Evolutionary conservation across 2,113 vertebrate species (phyloP).

Genomic region (Paramisgurnus dabryanus): DNA sequence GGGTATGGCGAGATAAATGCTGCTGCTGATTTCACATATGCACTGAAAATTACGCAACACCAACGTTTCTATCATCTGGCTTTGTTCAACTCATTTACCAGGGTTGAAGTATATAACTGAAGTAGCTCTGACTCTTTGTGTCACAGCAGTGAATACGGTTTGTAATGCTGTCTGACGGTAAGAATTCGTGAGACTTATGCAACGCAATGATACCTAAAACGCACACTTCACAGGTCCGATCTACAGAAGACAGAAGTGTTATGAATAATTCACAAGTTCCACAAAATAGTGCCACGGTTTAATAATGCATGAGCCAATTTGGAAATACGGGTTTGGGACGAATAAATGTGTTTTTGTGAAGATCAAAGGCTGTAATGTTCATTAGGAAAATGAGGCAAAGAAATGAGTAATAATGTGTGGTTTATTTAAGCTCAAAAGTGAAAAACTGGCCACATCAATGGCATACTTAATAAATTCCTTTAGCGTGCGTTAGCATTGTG

Average conservation of each 20-base stretch:
- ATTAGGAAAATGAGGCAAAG: neutral
- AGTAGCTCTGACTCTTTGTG: constrained; percentile 6
- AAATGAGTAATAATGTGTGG: neutral
- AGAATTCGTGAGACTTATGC: neutral
- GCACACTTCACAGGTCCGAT: constrained; percentile 43
- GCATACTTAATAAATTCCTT: neutral
- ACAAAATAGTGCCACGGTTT: constrained; percentile 68
- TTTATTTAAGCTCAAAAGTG: too few species aligned
- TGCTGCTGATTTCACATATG: constrained; percentile 11
- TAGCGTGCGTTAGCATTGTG: too few species aligned
- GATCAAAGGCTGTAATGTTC: constrained; percentile 12
- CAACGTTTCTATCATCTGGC: constrained; percentile 17
- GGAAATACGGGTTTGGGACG: constrained; percentile 3
- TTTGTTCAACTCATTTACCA: neutral
- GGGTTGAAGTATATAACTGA: neutral
- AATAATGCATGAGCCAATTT: constrained; percentile 64
- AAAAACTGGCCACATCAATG: too few species aligned
- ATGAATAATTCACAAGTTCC: constrained; percentile 74
- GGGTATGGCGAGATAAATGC: neutral
- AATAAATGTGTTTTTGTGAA: constrained; percentile 13
- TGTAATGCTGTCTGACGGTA: too few species aligned
- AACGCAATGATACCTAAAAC: constrained; percentile 51
- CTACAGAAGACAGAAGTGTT: constrained; percentile 58
- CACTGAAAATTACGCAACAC: neutral
- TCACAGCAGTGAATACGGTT: neutral